These are phyloP conservation scores for Coryphaenoides rupestris DNA, from an alignment of 2,113 vertebrate genomes.

Conservation along the genomic window DNA sequence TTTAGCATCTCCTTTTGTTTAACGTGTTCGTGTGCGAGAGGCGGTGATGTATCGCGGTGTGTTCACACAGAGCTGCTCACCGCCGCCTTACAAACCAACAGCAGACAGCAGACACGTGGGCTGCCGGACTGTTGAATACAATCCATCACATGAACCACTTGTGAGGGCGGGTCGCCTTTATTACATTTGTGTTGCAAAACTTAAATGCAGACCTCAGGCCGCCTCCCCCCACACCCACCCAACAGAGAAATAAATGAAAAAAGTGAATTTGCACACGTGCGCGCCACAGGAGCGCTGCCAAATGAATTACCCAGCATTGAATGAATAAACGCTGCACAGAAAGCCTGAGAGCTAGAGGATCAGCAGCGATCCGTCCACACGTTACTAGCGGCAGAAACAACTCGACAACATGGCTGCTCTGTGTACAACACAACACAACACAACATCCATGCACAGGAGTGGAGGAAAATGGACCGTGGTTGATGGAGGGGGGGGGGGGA, in stretches of 20 bases:
- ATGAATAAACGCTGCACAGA: too few relatives aligned
- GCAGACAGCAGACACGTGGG: not conserved
- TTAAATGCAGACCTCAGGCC: not conserved
- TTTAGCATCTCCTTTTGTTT: slow-evolving; percentile 2
- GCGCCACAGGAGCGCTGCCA: not conserved
- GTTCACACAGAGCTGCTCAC: not conserved
- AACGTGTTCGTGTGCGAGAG: not conserved
- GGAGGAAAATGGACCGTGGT: too few relatives aligned
- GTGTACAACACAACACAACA: too few relatives aligned
- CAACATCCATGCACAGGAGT: too few relatives aligned
- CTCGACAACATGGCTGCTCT: too few relatives aligned
- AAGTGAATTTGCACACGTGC: not conserved
- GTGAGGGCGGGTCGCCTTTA: not conserved
- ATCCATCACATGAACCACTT: slow-evolving; percentile 1
- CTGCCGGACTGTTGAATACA: not conserved
- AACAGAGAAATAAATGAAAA: not conserved
- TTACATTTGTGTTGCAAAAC: slow-evolving; percentile 1
- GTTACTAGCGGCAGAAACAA: too few relatives aligned
- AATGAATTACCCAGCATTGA: not conserved
- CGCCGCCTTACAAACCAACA: not conserved
- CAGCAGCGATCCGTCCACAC: too few relatives aligned
- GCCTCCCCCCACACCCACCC: too few relatives aligned
- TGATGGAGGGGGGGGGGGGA: too few relatives aligned
- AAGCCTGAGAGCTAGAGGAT: too few relatives aligned
- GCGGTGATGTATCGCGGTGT: not conserved